Base-by-base conservation (phyloP, 2,888 invertebrate genomes). In the Netelia virgata region DNA sequence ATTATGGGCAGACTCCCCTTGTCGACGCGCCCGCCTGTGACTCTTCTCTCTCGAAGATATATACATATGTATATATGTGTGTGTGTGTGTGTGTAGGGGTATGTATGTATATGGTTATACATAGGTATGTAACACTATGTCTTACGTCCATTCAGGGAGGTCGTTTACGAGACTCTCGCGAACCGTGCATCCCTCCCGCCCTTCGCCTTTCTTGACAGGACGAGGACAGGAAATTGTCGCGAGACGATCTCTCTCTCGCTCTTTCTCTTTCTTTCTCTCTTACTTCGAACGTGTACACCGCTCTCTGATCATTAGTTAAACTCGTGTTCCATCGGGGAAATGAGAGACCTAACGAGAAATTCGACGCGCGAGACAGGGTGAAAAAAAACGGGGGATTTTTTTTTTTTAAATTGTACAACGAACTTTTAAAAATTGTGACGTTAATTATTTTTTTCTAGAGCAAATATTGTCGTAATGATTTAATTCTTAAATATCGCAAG, bases 161-260 rank as follows among this genome's bases (percentile, higher is more conserved):
- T 81, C 81, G 84, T 68, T 84, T 73, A 73, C 81, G 77, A 84
- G 63, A 11, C 57, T 64, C 70, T 79, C 63, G 63, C 55, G 53
- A 64, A 23, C 78, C 8, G 47, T 61, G 5, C 28, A 14, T 14
- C 28, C 14, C 14, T 14, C 61, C 10, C 57, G 0, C 18, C 18
- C 9, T 57, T 0, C 20, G 3, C 3, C 57, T 57, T 57, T 57
- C 66, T 66, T 61, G 76, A 77, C 80, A 77, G 77, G 23, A 68
- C 16, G 53, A 6, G 11, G 77, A 81, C 77, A 73, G 81, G 76
- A 77, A 84, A 84, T 77, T 64, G 77, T 81, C 76, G 68, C 69
- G 61, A 69, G 47, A 77, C 76, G 55, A 76, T 70, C 23, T 70
- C 6, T 3, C 28, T 3, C 28, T 28, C 28, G 2, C 28, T 28